Evolutionary conservation across 2,113 vertebrate genomes (phyloP).

Genomic region (Hyla sarda): DNA sequence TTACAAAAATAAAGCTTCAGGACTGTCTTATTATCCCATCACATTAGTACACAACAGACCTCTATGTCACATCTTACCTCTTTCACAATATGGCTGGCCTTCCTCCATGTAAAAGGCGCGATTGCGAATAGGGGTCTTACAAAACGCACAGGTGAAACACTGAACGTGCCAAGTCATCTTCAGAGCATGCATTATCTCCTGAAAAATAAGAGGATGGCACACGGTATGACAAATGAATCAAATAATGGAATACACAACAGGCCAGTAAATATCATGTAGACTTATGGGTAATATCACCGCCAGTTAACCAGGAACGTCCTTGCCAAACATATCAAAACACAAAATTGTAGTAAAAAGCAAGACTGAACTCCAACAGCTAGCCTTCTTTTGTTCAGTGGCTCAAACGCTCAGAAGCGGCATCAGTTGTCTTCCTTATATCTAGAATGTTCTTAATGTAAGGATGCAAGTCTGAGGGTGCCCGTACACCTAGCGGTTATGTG

Average conservation of each 20-base stretch:
- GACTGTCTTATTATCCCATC: background rate
- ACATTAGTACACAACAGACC: background rate
- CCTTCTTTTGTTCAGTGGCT: background rate
- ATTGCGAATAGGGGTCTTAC: conserved; percentile 93
- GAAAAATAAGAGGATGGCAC: conserved; percentile 3
- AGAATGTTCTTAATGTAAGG: too few relatives aligned
- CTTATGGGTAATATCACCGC: background rate
- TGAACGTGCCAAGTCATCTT: conserved; percentile 98
- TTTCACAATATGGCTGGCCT: conserved; percentile 95
- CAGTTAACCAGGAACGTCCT: background rate
- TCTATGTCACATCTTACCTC: conserved; percentile 74
- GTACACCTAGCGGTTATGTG: background rate
- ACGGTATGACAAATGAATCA: background rate
- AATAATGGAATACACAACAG: background rate
- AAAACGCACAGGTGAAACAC: conserved; percentile 93
- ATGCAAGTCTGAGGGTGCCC: background rate
- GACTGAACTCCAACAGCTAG: background rate
- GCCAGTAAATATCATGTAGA: background rate
- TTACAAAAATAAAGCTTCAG: background rate
- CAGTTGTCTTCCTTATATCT: too few relatives aligned
- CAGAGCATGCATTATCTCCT: conserved; percentile 98
- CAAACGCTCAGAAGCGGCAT: too few relatives aligned
- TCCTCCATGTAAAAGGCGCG: conserved; percentile 99
- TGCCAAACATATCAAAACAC: background rate
- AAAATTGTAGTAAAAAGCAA: background rate